Conservation (phyloP, 2,888 invertebrate species). For the Xestobium rufovillosum region DNA sequence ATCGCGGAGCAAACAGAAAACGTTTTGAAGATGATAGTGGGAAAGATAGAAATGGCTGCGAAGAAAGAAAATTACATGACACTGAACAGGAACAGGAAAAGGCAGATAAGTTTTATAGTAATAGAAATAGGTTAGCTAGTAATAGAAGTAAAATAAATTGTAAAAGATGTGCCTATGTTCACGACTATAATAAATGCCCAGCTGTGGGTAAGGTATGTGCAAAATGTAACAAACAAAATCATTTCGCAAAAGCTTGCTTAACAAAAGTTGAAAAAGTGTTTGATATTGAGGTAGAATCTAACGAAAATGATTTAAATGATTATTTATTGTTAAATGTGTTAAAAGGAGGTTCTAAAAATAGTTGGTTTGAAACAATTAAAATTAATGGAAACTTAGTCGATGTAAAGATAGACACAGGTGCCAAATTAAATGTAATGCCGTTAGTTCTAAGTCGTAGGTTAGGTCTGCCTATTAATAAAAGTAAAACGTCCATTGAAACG, state of each 20-base stretch:
- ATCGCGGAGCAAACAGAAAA: too few species aligned
- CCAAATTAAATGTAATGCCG: slow-evolving; percentile 1
- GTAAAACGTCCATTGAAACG: neutral
- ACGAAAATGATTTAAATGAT: neutral
- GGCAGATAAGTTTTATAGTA: neutral
- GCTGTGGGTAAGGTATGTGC: neutral
- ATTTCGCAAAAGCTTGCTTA: slow-evolving; percentile 1
- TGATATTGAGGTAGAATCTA: too few species aligned
- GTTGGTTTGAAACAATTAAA: slow-evolving; percentile 1
- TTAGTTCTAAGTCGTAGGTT: neutral
- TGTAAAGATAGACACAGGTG: neutral
- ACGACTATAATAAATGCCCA: neutral
- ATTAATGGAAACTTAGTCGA: slow-evolving; percentile 4
- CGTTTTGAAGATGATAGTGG: neutral
- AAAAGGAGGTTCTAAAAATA: neutral
- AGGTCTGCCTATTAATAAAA: neutral
- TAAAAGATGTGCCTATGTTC: neutral
- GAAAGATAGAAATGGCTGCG: neutral
- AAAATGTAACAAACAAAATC: neutral
- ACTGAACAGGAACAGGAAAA: neutral
- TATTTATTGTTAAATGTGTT: neutral
- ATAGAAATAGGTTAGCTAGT: neutral
- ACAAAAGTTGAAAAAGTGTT: too few species aligned
- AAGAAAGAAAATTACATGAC: neutral
- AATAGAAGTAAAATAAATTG: neutral